Percentiles rank a stretch among this genome's conserved stretches.
Conservation (phyloP, 2,888 invertebrate genomes). For the Dryobotodes eremita region DNA sequence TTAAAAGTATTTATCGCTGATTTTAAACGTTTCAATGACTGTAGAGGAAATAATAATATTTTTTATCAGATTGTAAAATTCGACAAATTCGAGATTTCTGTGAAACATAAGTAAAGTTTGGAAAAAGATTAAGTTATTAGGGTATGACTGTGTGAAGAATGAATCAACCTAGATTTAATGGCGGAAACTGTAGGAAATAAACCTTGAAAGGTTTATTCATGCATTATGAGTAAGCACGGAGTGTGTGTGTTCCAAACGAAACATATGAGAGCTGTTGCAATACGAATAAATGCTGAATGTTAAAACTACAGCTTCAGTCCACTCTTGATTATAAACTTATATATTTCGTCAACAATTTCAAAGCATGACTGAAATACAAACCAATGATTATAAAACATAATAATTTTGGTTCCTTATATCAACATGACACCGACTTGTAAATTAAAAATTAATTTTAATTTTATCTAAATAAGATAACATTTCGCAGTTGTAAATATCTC, state of each 20-base stretch:
- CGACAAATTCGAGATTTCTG: neutral
- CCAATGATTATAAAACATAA: neutral
- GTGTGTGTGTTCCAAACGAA: neutral
- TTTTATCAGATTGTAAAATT: slow-evolving; percentile 45
- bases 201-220: slow-evolving; percentile 50
- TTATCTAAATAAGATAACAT: slow-evolving; percentile 37
- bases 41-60: slow-evolving; percentile 24
- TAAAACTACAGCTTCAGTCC: neutral
- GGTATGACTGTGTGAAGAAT: slow-evolving; percentile 42
- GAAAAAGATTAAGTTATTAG: slow-evolving; percentile 52
- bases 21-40: slow-evolving; percentile 15
- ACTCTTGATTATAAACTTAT: neutral
- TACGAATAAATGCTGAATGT: neutral
- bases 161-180: slow-evolving; percentile 54
- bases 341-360: no score
- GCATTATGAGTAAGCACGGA: slow-evolving; percentile 39
- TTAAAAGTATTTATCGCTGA: neutral
- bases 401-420: no score
- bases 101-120: slow-evolving; percentile 8
- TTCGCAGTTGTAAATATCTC: slow-evolving; percentile 23
- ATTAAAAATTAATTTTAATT: slow-evolving; percentile 6
- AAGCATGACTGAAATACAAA: no score
- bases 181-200: slow-evolving; percentile 18
- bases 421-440: neutral
- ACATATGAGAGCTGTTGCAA: neutral